Base-by-base conservation (phyloP, 2,797 vertebrate species). In the Triplophysa bombifrons region DNA sequence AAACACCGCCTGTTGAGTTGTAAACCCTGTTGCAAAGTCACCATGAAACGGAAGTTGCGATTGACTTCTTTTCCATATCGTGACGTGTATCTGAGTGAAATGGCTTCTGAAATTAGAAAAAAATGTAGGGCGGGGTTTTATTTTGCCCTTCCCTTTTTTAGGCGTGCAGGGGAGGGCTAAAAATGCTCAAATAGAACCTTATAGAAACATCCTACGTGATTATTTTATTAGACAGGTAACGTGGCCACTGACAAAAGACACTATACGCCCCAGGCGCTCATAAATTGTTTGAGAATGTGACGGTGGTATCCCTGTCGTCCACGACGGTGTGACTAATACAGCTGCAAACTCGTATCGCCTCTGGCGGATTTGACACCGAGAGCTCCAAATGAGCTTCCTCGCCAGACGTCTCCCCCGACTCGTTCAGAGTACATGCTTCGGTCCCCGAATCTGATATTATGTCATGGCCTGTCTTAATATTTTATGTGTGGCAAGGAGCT, bases 281-380 rank as follows among this genome's bases (percentile, higher is more conserved):
- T 83, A 64, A 61, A 77, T 77, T 69, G 66, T 77, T 61, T 74
- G 53, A 80, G 60, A 65, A 72, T 72, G 66, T 51, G 53, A 82
- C 64, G 72, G 20, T 74, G 53, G 46, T 58, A 51, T 67, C 17
- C 3, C 14, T 77, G 56, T 76, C 67, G 50, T 75, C 75, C 63
- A 74, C 30, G 69, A 16, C 58, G n/a, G 58, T 58, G 68, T 73
- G 78, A 46, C 72, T 80, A 64, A 50, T 66, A 65, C 66, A 69
- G 48, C 73, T 19, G 41, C 61, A 20, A 72, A 74, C 66, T 55
- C 25, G 5, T 60, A 60, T 69, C 48, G 75, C 75, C 75, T 61
- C 14, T 0, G 66, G 75, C 75, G 2, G 25, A 19, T 50, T 77
- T 77, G 75, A 61, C 74, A 68, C 75, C 3, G 13, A 27, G 75